A percentile compares a stretch with the other conserved stretches of the same genome.
These are phyloP conservation scores for Harpalus rufipes DNA, from an alignment of 2,888 invertebrate species.

Conservation along the genomic window DNA sequence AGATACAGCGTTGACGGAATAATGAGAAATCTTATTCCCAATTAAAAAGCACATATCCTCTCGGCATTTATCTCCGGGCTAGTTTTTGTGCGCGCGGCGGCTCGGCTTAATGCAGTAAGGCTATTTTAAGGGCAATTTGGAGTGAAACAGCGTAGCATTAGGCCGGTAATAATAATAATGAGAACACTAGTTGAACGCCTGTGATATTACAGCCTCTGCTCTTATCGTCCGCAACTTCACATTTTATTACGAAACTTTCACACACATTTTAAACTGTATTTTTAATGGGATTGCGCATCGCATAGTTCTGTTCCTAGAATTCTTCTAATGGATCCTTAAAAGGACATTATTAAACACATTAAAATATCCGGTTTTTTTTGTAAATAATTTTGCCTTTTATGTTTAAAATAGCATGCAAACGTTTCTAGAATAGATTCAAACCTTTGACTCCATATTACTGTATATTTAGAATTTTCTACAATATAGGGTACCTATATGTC, in stretches of 20 bases:
- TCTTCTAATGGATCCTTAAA: background rate
- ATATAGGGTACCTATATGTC: too few relatives aligned
- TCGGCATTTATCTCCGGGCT: slow-evolving; percentile 18
- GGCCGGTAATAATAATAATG: slow-evolving; percentile 64
- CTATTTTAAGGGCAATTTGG: slow-evolving; percentile 57
- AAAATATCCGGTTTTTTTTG: background rate
- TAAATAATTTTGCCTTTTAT: background rate
- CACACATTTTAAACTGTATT: background rate
- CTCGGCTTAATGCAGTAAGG: slow-evolving; percentile 47
- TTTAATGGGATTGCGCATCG: background rate
- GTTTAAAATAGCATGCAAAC: too few relatives aligned
- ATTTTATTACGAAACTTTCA: slow-evolving; percentile 43
- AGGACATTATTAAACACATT: background rate
- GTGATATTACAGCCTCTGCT: slow-evolving; percentile 28
- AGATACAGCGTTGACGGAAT: background rate
- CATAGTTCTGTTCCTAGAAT: background rate
- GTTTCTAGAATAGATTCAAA: too few relatives aligned
- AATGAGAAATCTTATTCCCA: slow-evolving; percentile 8
- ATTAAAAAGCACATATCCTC: slow-evolving; percentile 48
- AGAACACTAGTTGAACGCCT: slow-evolving; percentile 62
- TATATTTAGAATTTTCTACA: too few relatives aligned
- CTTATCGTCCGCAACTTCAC: slow-evolving; percentile 31
- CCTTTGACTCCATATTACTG: too few relatives aligned
- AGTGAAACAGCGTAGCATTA: slow-evolving; percentile 53
- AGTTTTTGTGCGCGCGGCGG: slow-evolving; percentile 39